These are phyloP conservation scores for Trimorus sp. DNA, from an alignment of 2,888 invertebrate genomes.

Conservation along the genomic window DNA sequence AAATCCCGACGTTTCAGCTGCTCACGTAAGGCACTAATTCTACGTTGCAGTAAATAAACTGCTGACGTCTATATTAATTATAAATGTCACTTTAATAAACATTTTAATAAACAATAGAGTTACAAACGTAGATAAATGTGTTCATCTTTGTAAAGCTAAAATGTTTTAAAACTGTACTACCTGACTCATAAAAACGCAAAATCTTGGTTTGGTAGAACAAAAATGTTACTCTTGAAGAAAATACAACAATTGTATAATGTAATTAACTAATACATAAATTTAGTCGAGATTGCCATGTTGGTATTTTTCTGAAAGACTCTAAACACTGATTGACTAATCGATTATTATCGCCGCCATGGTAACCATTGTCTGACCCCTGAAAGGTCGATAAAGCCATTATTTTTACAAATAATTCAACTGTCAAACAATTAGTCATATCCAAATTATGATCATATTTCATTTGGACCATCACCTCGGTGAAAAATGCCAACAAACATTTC, in stretches of 20 bases:
- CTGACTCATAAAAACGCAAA: constrained; percentile 39
- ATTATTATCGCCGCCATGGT: constrained; percentile 46
- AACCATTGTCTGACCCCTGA: constrained; percentile 35
- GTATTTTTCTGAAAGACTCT: constrained; percentile 21
- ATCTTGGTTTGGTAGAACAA: background rate
- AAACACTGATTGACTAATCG: constrained; percentile 43
- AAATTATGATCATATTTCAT: too few species aligned
- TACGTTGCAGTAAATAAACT: constrained; percentile 92
- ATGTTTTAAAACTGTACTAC: constrained; percentile 7
- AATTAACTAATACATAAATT: background rate
- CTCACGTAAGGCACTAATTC: constrained; percentile 92
- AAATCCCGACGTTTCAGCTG: constrained; percentile 95
- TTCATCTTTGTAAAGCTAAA: background rate
- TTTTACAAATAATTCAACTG: constrained; percentile 1
- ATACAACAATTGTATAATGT: background rate
- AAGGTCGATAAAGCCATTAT: constrained; percentile 38
- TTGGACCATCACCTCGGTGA: too few species aligned
- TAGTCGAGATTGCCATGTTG: background rate
- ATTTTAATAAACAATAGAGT: background rate
- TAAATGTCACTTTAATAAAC: background rate
- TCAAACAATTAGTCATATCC: too few species aligned
- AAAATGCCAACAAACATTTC: too few species aligned
- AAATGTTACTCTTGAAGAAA: too few species aligned
- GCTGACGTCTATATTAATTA: constrained; percentile 52
- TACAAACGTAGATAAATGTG: background rate